Conservation (phyloP, 2,888 invertebrate species). For the Acrobasis suavella region DNA sequence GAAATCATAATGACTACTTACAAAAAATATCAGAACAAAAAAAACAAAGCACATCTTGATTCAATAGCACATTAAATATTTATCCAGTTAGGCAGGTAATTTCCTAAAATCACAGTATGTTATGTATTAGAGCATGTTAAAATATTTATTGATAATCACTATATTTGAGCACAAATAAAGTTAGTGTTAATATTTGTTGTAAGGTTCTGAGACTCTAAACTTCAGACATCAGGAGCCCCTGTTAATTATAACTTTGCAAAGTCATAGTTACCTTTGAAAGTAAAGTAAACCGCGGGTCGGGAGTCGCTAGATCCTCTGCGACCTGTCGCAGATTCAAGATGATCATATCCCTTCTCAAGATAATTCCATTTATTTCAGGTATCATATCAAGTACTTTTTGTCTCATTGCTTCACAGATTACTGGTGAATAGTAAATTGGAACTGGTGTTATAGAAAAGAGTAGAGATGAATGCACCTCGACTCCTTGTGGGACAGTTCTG, state of each 20-base stretch:
- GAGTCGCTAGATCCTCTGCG: constrained; percentile 24
- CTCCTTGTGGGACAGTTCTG: constrained; percentile 15
- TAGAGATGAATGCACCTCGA: constrained; percentile 17
- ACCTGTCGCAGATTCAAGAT: constrained; percentile 18
- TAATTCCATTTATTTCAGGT: constrained; percentile 17
- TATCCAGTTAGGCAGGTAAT: constrained; percentile 1
- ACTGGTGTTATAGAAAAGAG: constrained; percentile 16
- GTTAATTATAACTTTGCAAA: constrained; percentile 22
- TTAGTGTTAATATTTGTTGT: constrained; percentile 27
- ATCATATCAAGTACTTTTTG: constrained; percentile 2
- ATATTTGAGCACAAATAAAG: constrained; percentile 29
- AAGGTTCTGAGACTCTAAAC: constrained; percentile 21
- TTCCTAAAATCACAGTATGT: constrained; percentile 1
- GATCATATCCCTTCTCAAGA: constrained; percentile 26
- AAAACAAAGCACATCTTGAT: neutral
- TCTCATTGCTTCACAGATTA: constrained; percentile 14
- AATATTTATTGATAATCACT: constrained; percentile 18
- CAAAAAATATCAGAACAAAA: constrained; percentile 12
- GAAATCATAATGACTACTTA: constrained; percentile 12
- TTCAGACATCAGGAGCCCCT: constrained; percentile 21
- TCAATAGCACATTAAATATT: neutral
- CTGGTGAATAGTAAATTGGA: constrained; percentile 15
- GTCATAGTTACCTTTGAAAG: constrained; percentile 30
- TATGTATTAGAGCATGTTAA: constrained; percentile 1
- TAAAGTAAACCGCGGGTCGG: constrained; percentile 23